These are phyloP conservation scores for Eilema sororculum DNA, from an alignment of 2,888 invertebrate genomes.

Conservation along the genomic window DNA sequence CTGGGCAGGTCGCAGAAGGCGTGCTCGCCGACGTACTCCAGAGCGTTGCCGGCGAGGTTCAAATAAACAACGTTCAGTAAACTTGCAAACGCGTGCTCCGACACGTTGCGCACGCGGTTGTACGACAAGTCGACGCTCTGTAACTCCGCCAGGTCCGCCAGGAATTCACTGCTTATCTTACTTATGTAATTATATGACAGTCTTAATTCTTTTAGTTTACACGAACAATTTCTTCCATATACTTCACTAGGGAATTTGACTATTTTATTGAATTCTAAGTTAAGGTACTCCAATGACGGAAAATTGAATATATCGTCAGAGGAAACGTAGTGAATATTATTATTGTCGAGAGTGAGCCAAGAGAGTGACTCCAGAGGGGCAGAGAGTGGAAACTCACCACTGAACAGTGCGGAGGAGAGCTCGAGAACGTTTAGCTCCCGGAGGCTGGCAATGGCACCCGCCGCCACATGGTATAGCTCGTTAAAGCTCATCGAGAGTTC, in stretches of 20 bases:
- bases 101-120: constrained; percentile 89
- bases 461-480: constrained; percentile 91
- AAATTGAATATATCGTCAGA: constrained; percentile 89
- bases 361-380: constrained; percentile 89
- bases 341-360: constrained; percentile 94
- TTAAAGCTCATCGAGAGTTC: constrained; percentile 96
- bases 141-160: constrained; percentile 88
- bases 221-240: constrained; percentile 76
- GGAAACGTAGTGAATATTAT: constrained; percentile 88
- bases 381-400: constrained; percentile 90
- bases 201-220: constrained; percentile 91
- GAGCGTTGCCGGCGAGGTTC: constrained; percentile 91
- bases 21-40: constrained; percentile 89
- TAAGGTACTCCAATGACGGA: constrained; percentile 91
- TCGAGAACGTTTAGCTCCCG: constrained; percentile 92
- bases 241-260: constrained; percentile 88
- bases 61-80: constrained; percentile 91
- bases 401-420: constrained; percentile 92
- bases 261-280: constrained; percentile 93
- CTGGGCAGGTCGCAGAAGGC: constrained; percentile 91
- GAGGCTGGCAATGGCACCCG: constrained; percentile 89
- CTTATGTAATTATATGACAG: constrained; percentile 92
- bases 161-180: constrained; percentile 89
- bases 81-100: constrained; percentile 89
- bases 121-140: constrained; percentile 91